Evolutionary conservation across 1,140 invertebrate species (phyloP).

Genomic region (Diorhabda sublineata): DNA sequence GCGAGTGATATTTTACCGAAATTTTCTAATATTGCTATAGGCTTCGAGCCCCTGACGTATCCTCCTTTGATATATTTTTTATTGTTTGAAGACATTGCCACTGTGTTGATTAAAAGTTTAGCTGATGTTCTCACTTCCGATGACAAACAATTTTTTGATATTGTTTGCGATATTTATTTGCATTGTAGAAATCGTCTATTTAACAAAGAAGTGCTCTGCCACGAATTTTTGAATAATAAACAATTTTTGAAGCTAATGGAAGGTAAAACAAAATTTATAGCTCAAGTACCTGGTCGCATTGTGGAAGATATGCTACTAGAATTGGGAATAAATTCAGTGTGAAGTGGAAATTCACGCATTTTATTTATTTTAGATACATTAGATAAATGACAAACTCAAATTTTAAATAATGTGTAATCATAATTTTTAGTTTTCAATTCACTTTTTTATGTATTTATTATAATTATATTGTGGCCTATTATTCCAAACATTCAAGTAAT

Average conservation of each 20-base stretch:
- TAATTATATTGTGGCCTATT: too few species aligned
- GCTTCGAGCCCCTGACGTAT: constrained; percentile 15
- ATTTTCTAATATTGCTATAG: neutral
- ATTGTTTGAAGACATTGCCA: constrained; percentile 32
- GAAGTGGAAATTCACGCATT: too few species aligned
- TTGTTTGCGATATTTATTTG: constrained; percentile 29
- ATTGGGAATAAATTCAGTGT: neutral
- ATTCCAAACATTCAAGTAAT: too few species aligned
- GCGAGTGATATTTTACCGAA: too few species aligned
- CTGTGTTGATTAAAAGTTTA: constrained; percentile 30
- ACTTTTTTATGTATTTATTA: too few species aligned
- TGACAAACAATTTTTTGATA: constrained; percentile 33
- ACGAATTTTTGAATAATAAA: constrained; percentile 34
- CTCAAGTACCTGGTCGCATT: constrained; percentile 20
- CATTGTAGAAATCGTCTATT: constrained; percentile 28
- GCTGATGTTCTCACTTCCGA: constrained; percentile 27
- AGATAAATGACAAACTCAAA: too few species aligned
- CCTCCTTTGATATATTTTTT: constrained; percentile 30
- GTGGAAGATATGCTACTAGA: constrained; percentile 4
- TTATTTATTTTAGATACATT: too few species aligned
- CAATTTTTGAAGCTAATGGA: constrained; percentile 29
- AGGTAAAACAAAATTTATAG: constrained; percentile 29
- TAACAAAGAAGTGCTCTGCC: constrained; percentile 33
- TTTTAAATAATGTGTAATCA: too few species aligned
- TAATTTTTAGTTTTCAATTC: too few species aligned